Base-by-base conservation (phyloP, 2,113 vertebrate species). In the Lophura nycthemera region DNA sequence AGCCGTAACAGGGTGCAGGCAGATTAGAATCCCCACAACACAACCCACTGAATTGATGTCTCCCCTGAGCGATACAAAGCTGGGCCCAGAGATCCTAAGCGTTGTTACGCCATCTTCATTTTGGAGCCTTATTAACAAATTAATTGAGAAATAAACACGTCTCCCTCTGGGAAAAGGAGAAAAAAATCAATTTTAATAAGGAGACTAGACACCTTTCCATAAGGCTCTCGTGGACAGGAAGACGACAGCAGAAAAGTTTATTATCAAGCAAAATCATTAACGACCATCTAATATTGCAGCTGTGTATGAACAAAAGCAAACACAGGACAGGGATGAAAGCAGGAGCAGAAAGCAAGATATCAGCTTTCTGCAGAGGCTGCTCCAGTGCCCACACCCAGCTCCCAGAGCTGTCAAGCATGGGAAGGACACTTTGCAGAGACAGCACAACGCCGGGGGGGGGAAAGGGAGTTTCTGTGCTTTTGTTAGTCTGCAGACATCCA, bases 1-100 rank as follows among this genome's bases (percentile, higher is more conserved):
- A 70, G 57, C 42, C n/a, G 2, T 90, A 96, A 93, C 88, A 90
- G 94, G 94, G 93, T 95, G 93, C 95, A 94, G 54, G 80, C 60
- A 95, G 80, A 95, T 81, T 84, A 86, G 40, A 65, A 96, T 95
- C 94, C 93, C 88, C 94, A 90, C 65, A 34, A 54, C 69, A 48
- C 86, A 86, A 20, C 27, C 78, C 3, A 0, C 27, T 47, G 73
- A 90, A 83, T 2, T 90, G 88, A 96, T 92, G 83, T 86, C 73
- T 96, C 94, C 88, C 93, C 54, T 83, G 93, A 86, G 94, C 86
- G 74, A 78, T 21, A 67, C 84, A 61, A 88, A 93, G 79, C 73
- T 40, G 65, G 38, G 89, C 50, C 89, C 59, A 91, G 75, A 90
- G 59, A 88, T 57, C 40, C 75, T 5, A 32, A 89, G 43, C 1